Evolutionary conservation across 1,140 invertebrate genomes (phyloP).

Genomic region (Ectropis grisescens): DNA sequence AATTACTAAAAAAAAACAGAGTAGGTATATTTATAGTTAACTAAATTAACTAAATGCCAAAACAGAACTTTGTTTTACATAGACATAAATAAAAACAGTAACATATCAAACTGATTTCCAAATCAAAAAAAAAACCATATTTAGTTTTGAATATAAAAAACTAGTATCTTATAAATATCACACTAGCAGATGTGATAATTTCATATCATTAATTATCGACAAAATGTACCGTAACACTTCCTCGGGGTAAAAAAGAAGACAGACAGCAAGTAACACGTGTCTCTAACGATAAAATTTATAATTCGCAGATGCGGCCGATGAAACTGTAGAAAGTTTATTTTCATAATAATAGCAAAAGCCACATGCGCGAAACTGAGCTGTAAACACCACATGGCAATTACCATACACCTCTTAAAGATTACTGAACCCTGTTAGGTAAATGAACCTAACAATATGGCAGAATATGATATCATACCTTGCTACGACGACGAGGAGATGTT

Average conservation of each 20-base stretch:
- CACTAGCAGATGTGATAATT: no score
- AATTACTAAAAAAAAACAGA: no score
- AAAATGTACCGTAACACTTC: no score
- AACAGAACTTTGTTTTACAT: no score
- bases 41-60: no score
- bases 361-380: slow-evolving; percentile 39
- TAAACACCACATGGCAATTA: slow-evolving; percentile 54
- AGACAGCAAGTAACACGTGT: slow-evolving; percentile 35
- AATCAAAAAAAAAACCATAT: no score
- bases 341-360: slow-evolving; percentile 65
- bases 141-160: no score
- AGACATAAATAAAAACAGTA: no score
- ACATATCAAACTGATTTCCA: no score
- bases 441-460: slow-evolving; percentile 52
- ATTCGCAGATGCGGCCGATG: slow-evolving; percentile 63
- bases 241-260: background rate
- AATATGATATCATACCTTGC: slow-evolving; percentile 47
- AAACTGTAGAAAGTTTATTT: slow-evolving; percentile 64
- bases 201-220: no score
- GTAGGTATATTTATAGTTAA: no score
- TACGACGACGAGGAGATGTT: slow-evolving; percentile 44
- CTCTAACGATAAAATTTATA: slow-evolving; percentile 52
- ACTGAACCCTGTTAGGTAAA: slow-evolving; percentile 56
- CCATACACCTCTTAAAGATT: slow-evolving; percentile 41
- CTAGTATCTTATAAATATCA: no score